phyloP scores from a whole-genome alignment of 1,140 invertebrate species.

The Sitodiplosis mosellana region DNA sequence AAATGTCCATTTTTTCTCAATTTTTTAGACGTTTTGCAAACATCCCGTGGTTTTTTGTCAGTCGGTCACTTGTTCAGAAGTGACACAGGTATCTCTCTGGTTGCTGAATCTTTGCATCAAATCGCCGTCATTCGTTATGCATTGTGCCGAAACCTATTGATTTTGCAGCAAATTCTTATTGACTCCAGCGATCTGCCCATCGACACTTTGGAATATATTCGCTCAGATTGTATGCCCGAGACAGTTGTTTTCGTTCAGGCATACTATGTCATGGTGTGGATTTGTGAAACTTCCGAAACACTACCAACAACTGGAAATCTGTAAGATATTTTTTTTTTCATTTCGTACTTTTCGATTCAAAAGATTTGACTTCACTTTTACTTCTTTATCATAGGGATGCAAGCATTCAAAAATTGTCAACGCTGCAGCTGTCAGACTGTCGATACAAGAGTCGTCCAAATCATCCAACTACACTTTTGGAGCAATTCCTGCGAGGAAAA shows the following conservation, averaged over 20 bases:
- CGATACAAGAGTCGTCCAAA: slow-evolving; percentile 17
- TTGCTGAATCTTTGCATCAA: slow-evolving; percentile 51
- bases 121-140: slow-evolving; percentile 46
- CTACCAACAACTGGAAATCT: slow-evolving; percentile 27
- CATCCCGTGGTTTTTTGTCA: slow-evolving; percentile 13
- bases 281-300: slow-evolving; percentile 38
- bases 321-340: slow-evolving; percentile 24
- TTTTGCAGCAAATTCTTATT: slow-evolving; percentile 39
- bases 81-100: slow-evolving; percentile 46
- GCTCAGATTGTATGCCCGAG: slow-evolving; percentile 33
- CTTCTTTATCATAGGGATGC: slow-evolving; percentile 29
- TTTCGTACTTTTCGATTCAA: slow-evolving; percentile 4
- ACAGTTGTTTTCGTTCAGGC: slow-evolving; percentile 55
- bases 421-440: slow-evolving; percentile 36
- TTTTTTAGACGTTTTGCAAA: slow-evolving; percentile 2
- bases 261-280: slow-evolving; percentile 62
- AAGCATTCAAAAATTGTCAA: slow-evolving; percentile 37
- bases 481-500: slow-evolving; percentile 20
- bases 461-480: slow-evolving; percentile 20
- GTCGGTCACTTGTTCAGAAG: slow-evolving; percentile 46
- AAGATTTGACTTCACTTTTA: slow-evolving; percentile 3
- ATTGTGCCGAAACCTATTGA: slow-evolving; percentile 48
- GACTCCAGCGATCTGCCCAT: slow-evolving; percentile 28
- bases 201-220: slow-evolving; percentile 27
- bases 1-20: background rate